These are phyloP conservation scores for Microplitis demolitor DNA, from an alignment of 1,140 invertebrate genomes.

Conservation along the genomic window DNA sequence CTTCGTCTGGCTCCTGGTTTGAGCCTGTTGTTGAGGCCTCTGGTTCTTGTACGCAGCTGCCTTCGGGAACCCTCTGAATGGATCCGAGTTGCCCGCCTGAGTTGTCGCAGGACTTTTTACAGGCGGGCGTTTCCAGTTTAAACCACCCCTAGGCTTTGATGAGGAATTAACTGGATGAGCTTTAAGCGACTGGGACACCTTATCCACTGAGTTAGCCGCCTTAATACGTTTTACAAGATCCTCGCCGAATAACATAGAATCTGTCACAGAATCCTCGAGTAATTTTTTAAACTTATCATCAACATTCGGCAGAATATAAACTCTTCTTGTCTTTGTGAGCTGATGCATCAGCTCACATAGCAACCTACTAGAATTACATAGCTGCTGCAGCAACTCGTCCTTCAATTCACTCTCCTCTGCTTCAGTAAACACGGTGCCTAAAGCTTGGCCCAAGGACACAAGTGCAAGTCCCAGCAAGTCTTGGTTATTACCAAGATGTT, in stretches of 20 bases:
- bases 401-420: too few species aligned
- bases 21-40: neutral
- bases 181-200: neutral
- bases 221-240: neutral
- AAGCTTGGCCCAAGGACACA: neutral
- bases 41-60: neutral
- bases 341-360: too few species aligned
- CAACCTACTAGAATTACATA: too few species aligned
- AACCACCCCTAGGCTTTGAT: neutral
- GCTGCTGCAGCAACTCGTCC: too few species aligned
- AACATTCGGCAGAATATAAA: neutral
- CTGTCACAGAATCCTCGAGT: neutral
- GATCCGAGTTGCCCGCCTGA: neutral
- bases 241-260: neutral
- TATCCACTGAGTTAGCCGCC: neutral
- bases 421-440: too few species aligned
- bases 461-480: neutral
- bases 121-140: constrained; percentile 7
- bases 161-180: neutral
- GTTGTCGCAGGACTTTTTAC: neutral
- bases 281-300: neutral
- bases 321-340: neutral
- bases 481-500: neutral
- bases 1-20: neutral
- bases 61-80: neutral